These are phyloP conservation scores for Macheiramphus alcinus DNA, from an alignment of 2,113 vertebrate species.

Conservation along the genomic window DNA sequence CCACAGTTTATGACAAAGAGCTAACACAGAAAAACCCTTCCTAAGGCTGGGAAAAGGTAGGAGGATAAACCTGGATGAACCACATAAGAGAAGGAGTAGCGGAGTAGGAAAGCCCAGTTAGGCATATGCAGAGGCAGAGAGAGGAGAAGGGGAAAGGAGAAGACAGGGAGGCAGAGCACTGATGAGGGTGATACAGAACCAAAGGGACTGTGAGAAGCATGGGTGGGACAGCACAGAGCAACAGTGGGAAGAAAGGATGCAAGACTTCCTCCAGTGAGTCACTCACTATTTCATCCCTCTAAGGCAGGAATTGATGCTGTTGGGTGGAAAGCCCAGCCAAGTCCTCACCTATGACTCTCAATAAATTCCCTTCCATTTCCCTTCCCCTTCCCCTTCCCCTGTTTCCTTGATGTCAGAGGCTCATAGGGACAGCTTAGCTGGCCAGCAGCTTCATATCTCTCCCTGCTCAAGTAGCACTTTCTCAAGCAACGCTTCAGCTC, in stretches of 20 bases:
- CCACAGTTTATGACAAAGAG: background rate
- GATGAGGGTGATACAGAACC: background rate
- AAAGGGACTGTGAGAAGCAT: background rate
- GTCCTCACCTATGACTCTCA: background rate
- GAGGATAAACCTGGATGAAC: background rate
- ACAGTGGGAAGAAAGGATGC: background rate
- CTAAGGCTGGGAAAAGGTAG: background rate
- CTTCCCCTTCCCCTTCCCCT: background rate
- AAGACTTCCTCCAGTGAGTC: background rate
- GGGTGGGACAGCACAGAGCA: background rate
- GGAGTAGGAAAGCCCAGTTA: background rate
- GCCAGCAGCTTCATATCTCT: background rate
- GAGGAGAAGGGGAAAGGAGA: background rate
- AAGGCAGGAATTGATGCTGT: background rate
- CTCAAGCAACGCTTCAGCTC: background rate
- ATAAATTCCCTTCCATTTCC: background rate
- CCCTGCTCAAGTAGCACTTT: background rate
- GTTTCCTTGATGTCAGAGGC: background rate
- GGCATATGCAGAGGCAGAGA: background rate
- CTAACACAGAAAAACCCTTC: background rate
- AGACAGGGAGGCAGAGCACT: background rate
- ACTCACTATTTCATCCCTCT: background rate
- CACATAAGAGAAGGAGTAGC: background rate
- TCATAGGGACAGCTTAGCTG: background rate
- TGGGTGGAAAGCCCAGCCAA: background rate